Evolutionary conservation across 2,888 invertebrate species (phyloP), one percentile per base, ranked within the genome.

Genomic region (Pachymerium ferrugineum): DNA sequence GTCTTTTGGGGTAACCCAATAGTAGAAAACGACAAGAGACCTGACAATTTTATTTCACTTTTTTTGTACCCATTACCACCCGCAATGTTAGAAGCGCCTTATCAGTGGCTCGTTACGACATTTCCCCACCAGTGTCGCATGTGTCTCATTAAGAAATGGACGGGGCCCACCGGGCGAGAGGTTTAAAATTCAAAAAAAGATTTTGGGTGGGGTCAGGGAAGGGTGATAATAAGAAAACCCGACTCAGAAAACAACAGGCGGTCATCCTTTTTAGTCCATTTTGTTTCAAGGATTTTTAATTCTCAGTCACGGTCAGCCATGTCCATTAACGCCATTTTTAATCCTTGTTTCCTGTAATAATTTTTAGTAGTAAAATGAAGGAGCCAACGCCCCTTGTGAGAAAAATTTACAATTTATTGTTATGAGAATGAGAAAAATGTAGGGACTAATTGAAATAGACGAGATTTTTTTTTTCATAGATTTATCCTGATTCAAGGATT

Each of bases 301-400:
- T 54, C 47, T 54, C 47, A 54, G 47, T 54, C 47, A 54, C 47
- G 47, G 19, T n/a, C 10, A 8, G 47, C 47, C 47, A 16, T 54
- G 47, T 54, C 47, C 47, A 54, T 54, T 54, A 54, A 54, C 19
- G 22, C 47, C 47, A 19, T 12, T 54, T 54, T 54, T 54, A 54
- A 54, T 54, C 47, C 47, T 54, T 54, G 47, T 19, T 54, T 54
- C 47, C 47, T 54, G 47, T 54, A 19, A 54, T 54, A 54, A 54
- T 54, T 54, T 54, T 54, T 54, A 54, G 47, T 54, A 10, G 19
- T 54, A 54, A 54, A 54, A 47, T 47, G 19, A n/a, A 54, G 22
- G 19, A 19, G 47, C 3, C 47, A 54, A 54, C 47, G 47, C 47
- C 47, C 16, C 22, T 22, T 54, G 47, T 12, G 10, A 19, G 47